Evolutionary conservation across 2,888 invertebrate species (phyloP).

Genomic region (Drosophila paracracens): DNA sequence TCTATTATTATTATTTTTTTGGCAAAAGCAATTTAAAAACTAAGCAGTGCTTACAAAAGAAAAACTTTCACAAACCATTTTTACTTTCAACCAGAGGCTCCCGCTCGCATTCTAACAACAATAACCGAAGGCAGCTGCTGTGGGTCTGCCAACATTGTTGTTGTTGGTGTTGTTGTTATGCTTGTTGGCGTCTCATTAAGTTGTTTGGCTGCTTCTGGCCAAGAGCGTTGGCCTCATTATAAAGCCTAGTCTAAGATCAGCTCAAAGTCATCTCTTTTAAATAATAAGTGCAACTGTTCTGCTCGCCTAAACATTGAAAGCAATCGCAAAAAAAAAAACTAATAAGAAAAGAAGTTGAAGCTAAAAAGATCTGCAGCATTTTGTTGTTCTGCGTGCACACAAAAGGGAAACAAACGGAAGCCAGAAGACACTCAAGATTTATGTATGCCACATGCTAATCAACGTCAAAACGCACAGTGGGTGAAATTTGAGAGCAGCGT

Average conservation of each 20-base stretch:
- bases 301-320: constrained; percentile 67
- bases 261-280: constrained; percentile 44
- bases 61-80: constrained; percentile 73
- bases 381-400: constrained; percentile 9
- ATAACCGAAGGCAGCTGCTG: constrained; percentile 39
- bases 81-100: constrained; percentile 73
- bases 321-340: constrained; percentile 17
- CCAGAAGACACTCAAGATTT: constrained; percentile 65
- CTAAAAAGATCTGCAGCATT: not conserved
- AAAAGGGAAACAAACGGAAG: constrained; percentile 79
- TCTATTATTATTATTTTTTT: constrained; percentile 30
- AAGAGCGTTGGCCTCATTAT: constrained; percentile 77
- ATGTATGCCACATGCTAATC: constrained; percentile 79
- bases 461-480: constrained; percentile 64
- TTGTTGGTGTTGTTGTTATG: not conserved
- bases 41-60: constrained; percentile 35
- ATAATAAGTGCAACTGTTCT: constrained; percentile 72
- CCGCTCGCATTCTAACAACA: constrained; percentile 71
- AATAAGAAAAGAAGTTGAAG: not conserved
- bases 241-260: constrained; percentile 33
- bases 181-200: constrained; percentile 65
- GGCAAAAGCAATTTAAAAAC: constrained; percentile 58
- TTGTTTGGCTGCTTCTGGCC: constrained; percentile 66
- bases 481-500: constrained; percentile 46
- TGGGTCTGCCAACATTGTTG: constrained; percentile 10